Conservation (phyloP, 37 sponge, comb jelly and placozoan genomes). For the Dysidea cf. avara region DNA sequence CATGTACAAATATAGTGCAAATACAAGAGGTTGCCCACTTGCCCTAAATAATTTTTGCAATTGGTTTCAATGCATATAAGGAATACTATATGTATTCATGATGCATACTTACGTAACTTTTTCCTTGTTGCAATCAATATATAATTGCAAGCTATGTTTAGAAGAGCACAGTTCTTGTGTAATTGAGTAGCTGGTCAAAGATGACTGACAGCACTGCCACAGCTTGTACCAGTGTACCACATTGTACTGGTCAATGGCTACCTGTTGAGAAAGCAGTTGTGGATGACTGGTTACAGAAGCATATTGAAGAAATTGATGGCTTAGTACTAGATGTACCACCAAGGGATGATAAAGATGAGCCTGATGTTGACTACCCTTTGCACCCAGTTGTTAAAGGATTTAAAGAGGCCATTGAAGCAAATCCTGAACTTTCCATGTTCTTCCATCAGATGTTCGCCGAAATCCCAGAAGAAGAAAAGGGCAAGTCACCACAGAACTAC, state of each 20-base stretch:
- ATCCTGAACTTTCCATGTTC: constrained; percentile 17
- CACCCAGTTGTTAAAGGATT: constrained; percentile 10
- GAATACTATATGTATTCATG: too few species aligned
- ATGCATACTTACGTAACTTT: too few species aligned
- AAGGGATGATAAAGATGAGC: not conserved
- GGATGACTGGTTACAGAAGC: constrained; percentile 21
- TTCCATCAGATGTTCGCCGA: constrained; percentile 27
- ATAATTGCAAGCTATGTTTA: too few species aligned
- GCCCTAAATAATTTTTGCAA: too few species aligned
- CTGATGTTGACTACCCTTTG: not conserved
- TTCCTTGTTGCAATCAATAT: too few species aligned
- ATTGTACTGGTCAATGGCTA: constrained; percentile 35
- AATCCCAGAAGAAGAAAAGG: constrained; percentile 16
- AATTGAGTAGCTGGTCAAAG: too few species aligned
- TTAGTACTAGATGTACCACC: not conserved
- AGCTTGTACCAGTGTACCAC: too few species aligned
- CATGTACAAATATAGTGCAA: too few species aligned
- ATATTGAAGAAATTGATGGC: constrained; percentile 40
- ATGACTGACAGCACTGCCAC: too few species aligned
- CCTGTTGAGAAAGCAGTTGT: constrained; percentile 20
- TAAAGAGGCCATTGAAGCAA: constrained; percentile 12
- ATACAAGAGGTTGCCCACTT: too few species aligned
- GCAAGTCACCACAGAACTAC: constrained; percentile 27
- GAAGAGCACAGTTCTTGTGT: too few species aligned
- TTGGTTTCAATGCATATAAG: too few species aligned